These are phyloP conservation scores for Drosophila sordidula DNA, from an alignment of 2,888 invertebrate genomes.

Conservation along the genomic window DNA sequence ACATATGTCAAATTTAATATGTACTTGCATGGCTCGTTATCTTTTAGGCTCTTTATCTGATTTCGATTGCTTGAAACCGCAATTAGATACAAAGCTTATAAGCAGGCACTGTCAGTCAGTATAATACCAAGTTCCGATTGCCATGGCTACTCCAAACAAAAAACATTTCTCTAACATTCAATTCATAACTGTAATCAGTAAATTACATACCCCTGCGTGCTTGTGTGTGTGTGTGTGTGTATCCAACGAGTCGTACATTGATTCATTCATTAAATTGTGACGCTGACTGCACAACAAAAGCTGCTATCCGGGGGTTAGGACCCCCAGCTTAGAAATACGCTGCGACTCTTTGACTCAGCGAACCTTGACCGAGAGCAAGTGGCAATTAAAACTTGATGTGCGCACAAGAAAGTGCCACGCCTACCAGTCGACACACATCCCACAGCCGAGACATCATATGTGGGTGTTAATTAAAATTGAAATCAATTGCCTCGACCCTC, in stretches of 20 bases:
- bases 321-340: constrained; percentile 41
- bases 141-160: constrained; percentile 26
- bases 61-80: constrained; percentile 11
- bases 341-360: constrained; percentile 49
- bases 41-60: constrained; percentile 16
- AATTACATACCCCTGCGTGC: constrained; percentile 17
- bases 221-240: constrained; percentile 24
- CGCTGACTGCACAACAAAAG: constrained; percentile 55
- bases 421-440: constrained; percentile 13
- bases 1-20: constrained; percentile 4
- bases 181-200: constrained; percentile 44
- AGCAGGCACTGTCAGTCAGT: constrained; percentile 15
- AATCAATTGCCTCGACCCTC: constrained; percentile 60
- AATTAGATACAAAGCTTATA: constrained; percentile 28
- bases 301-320: constrained; percentile 51
- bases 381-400: constrained; percentile 58
- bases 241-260: constrained; percentile 42
- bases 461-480: constrained; percentile 74
- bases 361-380: constrained; percentile 73
- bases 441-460: constrained; percentile 18
- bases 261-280: constrained; percentile 74
- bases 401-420: constrained; percentile 38
- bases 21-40: constrained; percentile 9
- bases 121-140: constrained; percentile 23
- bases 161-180: constrained; percentile 6